Percentiles rank a stretch among this genome's conserved stretches.
phyloP scores from a whole-genome alignment of 2,888 invertebrate genomes.

The Octonoba sinensis region DNA sequence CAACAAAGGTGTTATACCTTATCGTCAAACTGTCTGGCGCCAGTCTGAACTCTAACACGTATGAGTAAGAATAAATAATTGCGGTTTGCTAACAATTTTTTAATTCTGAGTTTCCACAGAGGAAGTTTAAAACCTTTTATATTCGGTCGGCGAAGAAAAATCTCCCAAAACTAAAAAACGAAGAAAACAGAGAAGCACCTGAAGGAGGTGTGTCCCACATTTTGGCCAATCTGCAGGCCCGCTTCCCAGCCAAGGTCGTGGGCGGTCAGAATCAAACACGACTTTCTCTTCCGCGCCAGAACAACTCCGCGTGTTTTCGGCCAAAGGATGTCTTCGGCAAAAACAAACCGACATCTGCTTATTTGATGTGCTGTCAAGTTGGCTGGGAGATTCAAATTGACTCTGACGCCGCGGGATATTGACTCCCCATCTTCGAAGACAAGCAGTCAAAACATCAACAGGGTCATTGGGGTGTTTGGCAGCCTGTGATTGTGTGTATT shows the following conservation, averaged over 20 bases:
- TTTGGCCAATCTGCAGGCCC: constrained; percentile 53
- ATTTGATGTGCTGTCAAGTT: constrained; percentile 17
- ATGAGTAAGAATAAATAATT: too few relatives aligned
- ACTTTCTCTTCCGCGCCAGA: constrained; percentile 1
- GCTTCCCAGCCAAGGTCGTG: constrained; percentile 49
- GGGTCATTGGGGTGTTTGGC: too few relatives aligned
- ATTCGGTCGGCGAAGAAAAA: background rate
- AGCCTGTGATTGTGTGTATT: too few relatives aligned
- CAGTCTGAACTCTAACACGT: too few relatives aligned
- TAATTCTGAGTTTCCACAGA: too few relatives aligned
- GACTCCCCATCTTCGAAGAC: constrained; percentile 24
- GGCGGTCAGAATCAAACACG: constrained; percentile 52
- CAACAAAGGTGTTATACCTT: too few relatives aligned
- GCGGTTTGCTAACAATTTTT: too few relatives aligned
- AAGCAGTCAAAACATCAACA: background rate
- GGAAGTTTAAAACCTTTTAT: too few relatives aligned
- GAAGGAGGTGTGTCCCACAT: constrained; percentile 61
- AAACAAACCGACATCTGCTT: constrained; percentile 48
- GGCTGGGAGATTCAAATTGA: constrained; percentile 16
- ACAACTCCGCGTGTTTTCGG: constrained; percentile 19
- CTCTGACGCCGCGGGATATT: constrained; percentile 38
- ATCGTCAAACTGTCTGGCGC: too few relatives aligned
- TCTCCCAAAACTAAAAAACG: background rate
- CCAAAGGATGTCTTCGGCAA: constrained; percentile 11
- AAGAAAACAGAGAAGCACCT: background rate